Conservation (phyloP, 1,140 invertebrate species). For the Lordiphosa stackelbergi region DNA sequence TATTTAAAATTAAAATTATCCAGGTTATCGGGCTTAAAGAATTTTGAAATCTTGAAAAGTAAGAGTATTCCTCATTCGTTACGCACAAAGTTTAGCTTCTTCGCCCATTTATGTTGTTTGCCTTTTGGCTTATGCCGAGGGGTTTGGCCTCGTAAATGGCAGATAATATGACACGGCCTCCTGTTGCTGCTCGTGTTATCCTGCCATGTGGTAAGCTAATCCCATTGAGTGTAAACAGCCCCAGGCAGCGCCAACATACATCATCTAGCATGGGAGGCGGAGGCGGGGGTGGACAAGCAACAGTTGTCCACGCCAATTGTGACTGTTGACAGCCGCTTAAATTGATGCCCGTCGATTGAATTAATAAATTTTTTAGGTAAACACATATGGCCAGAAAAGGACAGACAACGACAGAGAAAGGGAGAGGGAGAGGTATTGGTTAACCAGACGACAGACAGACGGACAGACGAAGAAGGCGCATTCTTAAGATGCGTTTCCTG, state of each 20-base stretch:
- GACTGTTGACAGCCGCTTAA: constrained; percentile 61
- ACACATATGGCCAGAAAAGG: constrained; percentile 56
- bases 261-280: constrained; percentile 11
- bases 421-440: not conserved
- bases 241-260: constrained; percentile 20
- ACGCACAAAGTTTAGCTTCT: not conserved
- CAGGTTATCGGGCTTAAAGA: too few relatives aligned
- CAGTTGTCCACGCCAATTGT: constrained; percentile 61
- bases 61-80: constrained; percentile 18
- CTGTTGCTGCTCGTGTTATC: constrained; percentile 38
- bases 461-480: constrained; percentile 13
- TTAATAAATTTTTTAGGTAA: constrained; percentile 73
- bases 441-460: not conserved
- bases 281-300: constrained; percentile 9
- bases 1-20: too few relatives aligned
- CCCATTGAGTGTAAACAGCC: constrained; percentile 52
- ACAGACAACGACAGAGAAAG: not conserved
- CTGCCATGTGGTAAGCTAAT: constrained; percentile 55
- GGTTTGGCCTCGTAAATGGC: constrained; percentile 30
- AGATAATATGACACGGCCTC: constrained; percentile 48
- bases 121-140: constrained; percentile 6
- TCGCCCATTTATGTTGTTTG: constrained; percentile 20
- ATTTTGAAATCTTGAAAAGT: too few relatives aligned
- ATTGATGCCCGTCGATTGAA: constrained; percentile 70
- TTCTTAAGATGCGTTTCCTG: constrained; percentile 55